Evolutionary conservation across 2,113 vertebrate genomes (phyloP).

Genomic region (Rallus limicola): DNA sequence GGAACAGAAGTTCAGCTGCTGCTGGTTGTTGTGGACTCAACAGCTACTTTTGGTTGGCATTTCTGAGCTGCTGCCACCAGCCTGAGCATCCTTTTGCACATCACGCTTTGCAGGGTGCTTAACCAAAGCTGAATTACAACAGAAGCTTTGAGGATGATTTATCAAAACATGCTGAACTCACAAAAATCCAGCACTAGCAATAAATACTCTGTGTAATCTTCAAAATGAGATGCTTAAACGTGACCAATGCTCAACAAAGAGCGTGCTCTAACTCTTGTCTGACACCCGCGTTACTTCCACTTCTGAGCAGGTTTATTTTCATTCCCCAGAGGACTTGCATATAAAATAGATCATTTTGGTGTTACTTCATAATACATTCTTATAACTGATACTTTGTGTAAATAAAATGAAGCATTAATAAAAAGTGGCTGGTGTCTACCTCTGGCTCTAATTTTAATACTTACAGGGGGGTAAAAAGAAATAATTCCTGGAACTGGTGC

Average conservation of each 20-base stretch:
- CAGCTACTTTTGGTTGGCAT: background rate
- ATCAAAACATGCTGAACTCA: conserved; percentile 43
- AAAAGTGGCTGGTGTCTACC: conserved; percentile 26
- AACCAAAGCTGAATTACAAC: conserved; percentile 18
- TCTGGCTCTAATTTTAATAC: background rate
- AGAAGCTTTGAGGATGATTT: background rate
- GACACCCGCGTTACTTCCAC: background rate
- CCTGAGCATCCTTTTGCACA: background rate
- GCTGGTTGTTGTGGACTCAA: background rate
- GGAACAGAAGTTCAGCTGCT: background rate
- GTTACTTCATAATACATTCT: conserved; percentile 16
- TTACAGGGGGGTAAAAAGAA: background rate
- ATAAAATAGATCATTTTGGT: conserved; percentile 41
- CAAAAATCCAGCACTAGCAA: background rate
- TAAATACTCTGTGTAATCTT: conserved; percentile 39
- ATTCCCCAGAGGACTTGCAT: conserved; percentile 20
- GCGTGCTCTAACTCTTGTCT: background rate
- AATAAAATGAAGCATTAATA: conserved; percentile 51
- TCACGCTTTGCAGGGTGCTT: background rate
- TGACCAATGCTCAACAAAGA: conserved; percentile 17
- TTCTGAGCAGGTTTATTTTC: conserved; percentile 46
- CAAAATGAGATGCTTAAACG: conserved; percentile 1
- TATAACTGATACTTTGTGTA: conserved; percentile 28
- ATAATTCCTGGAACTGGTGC: background rate
- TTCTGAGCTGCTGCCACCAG: background rate